phyloP scores from a whole-genome alignment of 2,797 vertebrate species.

The Bradypodion pumilum region DNA sequence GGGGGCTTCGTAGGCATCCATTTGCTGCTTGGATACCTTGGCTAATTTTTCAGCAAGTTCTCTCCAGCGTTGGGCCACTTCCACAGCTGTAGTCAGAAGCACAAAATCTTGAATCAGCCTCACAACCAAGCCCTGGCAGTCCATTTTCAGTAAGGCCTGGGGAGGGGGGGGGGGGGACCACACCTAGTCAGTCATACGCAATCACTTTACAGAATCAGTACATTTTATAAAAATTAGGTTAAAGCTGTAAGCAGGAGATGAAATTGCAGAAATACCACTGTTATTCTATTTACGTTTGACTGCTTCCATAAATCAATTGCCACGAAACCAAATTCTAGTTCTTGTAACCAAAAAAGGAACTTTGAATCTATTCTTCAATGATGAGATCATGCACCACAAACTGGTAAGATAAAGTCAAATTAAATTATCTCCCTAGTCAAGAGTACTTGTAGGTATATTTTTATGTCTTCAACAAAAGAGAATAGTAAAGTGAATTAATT shows the following conservation, averaged over 20 bases:
- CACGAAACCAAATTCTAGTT: background rate
- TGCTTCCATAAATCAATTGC: background rate
- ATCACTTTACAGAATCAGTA: background rate
- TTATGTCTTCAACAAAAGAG: background rate
- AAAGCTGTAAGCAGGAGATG: background rate
- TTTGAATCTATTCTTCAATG: background rate
- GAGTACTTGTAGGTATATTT: background rate
- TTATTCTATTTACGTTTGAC: background rate
- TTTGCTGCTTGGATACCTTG: constrained; percentile 91
- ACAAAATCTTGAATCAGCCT: constrained; percentile 92
- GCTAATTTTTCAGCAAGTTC: constrained; percentile 93
- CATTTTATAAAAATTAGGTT: background rate
- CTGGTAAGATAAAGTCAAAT: background rate
- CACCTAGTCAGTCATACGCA: background rate
- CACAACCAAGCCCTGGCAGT: constrained; percentile 95
- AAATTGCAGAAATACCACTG: background rate
- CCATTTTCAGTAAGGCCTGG: constrained; percentile 95
- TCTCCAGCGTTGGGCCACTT: constrained; percentile 94
- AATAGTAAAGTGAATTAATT: background rate
- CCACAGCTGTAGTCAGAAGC: constrained; percentile 92
- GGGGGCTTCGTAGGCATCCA: constrained; percentile 95
- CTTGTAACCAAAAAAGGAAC: too few species aligned
- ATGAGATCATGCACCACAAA: background rate
- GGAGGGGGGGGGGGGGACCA: background rate
- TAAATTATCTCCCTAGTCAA: background rate